Evolutionary conservation across 1,140 invertebrate species (phyloP), one percentile per base, ranked within the genome.

Genomic region (Bombus balteatus): DNA sequence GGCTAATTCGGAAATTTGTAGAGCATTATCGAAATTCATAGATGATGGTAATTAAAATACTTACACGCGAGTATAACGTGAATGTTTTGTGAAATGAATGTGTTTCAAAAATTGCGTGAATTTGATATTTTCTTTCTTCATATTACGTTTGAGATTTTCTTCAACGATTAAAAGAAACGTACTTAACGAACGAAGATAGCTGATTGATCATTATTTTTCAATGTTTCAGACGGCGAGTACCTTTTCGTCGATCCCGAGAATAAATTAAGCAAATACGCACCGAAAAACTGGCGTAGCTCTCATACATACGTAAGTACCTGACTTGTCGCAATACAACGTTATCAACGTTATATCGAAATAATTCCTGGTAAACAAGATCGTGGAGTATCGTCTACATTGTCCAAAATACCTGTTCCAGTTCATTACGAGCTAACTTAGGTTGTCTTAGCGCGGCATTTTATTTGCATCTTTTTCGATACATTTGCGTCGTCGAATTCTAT

Each of bases 201-300:
- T n/a, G 39, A 28, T 68, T 76, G 4, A 37, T 37, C 8, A 12
- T 68, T 87, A 2, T 75, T 65, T 76, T 77, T 75, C 72, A n/a
- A 79, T 92, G 91, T 97, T 97, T 57, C 96, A 99, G 98, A 98
- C 96, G 98, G 98, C 94, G 98, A 99, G 96, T 99, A 98, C 95
- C 96, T 99, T 83, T 99, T 99, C 95, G 97, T 98, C 93, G 98
- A 99, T 94, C 97, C 97, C 91, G 98, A 99, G 93, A 98, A 97
- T 96, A 99, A 99, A 96, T 96, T 99, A 91, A 98, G 98, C 92
- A 99, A 99, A 96, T 98, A 99, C 96, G 98, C 98, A 87, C 98
- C 98, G 91, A 99, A 99, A 95, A 98, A 97, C 95, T 99, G 98
- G 98, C 97, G 98, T 94, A 98, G 98, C 86, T 98, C 98, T 83